Base-by-base conservation (phyloP, 2,888 invertebrate genomes). In the Tigriopus californicus region DNA sequence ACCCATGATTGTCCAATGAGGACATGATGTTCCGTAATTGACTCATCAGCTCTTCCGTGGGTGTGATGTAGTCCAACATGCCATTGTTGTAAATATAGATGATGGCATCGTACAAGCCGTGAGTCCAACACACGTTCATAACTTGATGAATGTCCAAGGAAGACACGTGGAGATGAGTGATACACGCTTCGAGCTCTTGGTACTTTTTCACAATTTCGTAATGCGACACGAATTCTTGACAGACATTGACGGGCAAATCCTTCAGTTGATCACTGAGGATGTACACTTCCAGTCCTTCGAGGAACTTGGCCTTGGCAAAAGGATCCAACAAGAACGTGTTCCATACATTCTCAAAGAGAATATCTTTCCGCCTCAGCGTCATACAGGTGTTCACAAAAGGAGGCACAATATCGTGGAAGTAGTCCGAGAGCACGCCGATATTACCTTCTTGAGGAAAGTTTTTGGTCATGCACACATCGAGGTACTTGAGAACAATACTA, bases 81-180 rank as follows among this genome's bases (percentile, higher is more conserved):
- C 83, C 86, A 67, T 79, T 77, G 62, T 85, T 85, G 70, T 83
- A 82, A 33, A 88, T 78, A 70, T 84, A 82, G 63, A 85, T 75
- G 61, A 82, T 78, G 41, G 80, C 81, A 69, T 82, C 81, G 68
- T 81, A 81, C 41, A 83, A 70, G 33, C 76, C 75, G 66, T 79
- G 74, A 60, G 74, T 73, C 70, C 79, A 73, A 71, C 79, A 75
- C 65, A 81, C 70, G 51, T 75, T 77, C 65, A 77, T 72, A 13
- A 59, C 79, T 71, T 84, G 83, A 70, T 87, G 82, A 20, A 87
- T 75, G 70, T 87, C 87, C 59, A 87, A 72, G 63, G 81, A 83
- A 53, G 77, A 75, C 65, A 87, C 80, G 64, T 84, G 81, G 62
- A 86, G 72, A 64, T 81, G 80, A 6, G 84, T 76, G 55, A 87